Conservation (phyloP, 2,113 vertebrate species). For the Nanger granti region DNA sequence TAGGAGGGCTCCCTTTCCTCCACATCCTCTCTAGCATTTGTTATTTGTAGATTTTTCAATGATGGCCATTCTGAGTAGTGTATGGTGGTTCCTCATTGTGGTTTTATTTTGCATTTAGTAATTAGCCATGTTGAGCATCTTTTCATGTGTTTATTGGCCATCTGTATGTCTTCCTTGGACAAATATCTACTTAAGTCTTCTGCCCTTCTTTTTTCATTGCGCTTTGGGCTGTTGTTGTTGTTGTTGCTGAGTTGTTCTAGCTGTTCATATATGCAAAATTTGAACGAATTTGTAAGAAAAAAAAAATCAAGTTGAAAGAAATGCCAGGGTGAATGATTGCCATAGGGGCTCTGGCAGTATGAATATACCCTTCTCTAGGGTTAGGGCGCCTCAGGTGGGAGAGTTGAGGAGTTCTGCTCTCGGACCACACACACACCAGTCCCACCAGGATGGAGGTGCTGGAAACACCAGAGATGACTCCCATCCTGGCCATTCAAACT, state of each 20-base stretch:
- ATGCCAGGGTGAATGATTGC: background rate
- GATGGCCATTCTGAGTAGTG: background rate
- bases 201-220: background rate
- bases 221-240: background rate
- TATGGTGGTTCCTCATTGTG: background rate
- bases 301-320: background rate
- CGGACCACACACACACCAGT: background rate
- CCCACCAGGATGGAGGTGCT: background rate
- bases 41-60: background rate
- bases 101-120: background rate
- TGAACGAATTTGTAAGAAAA: background rate
- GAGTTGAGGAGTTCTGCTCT: background rate
- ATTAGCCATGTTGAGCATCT: background rate
- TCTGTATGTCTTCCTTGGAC: background rate
- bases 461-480: background rate
- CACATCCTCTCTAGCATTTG: background rate
- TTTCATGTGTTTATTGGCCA: background rate
- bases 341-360: rapidly evolving
- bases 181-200: background rate
- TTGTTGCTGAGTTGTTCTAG: background rate
- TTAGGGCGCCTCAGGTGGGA: background rate
- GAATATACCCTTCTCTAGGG: background rate
- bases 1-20: background rate
- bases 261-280: background rate
- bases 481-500: background rate